Evolutionary conservation across 2,888 invertebrate genomes (phyloP), one percentile per base, ranked within the genome.

Genomic region (Tetropium fuscum): DNA sequence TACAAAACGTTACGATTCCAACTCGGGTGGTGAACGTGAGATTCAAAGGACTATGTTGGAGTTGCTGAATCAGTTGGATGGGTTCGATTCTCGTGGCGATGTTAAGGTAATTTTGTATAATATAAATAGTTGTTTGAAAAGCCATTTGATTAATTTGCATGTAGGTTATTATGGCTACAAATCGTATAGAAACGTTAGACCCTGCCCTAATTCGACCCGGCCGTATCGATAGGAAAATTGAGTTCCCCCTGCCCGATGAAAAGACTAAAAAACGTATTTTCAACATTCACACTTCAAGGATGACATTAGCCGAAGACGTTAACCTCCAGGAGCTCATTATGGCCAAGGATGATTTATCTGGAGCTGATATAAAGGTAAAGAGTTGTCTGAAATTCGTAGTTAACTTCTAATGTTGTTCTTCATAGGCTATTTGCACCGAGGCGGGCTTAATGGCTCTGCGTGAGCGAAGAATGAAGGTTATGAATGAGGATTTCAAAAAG

Each of bases 21-120:
- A 99, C 82, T 98, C 98, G 48, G 99, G 99, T 30, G 99, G 99
- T 58, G 99, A 99, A 81, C 88, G 98, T 64, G 99, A 99, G 87
- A 99, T 99, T 80, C 99, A 99, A 82, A 88, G 99, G 80, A 99
- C 99, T 58, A 99, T 99, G 99, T 89, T 99, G 83, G 99, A 99
- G 82, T 84, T 99, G 58, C 86, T 99, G 8, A 99, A 99, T 84
- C 99, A 99, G 81, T 85, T 99, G 45, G 99, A 99, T 84, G 99
- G 99, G 56, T 97, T 97, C 83, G 97, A 97, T 84, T 96, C 97
- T 0, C 86, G 96, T 51, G 97, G 97, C 13, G 97, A 98, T 86
- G 97, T 97, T 3, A 97, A 97, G 87, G 95, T 94, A 79, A 78
- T 76, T 66, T 41, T 38, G 10, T 15, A 47, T 27, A 15, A 3